Base-by-base conservation (phyloP, 2,797 vertebrate genomes). In the Thamnophis elegans region DNA sequence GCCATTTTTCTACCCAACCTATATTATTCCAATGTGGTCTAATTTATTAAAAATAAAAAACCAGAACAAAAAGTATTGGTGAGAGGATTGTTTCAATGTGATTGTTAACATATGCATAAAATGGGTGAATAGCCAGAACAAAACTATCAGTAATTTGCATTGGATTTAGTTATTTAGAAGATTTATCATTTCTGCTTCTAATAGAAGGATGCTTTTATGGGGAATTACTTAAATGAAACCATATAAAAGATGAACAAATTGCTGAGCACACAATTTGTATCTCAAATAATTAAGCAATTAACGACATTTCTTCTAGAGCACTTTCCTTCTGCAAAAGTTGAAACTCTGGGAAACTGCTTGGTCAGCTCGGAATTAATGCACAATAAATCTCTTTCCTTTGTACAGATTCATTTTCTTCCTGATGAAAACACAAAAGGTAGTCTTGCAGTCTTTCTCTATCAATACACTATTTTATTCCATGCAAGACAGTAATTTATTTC, bases 211-310 rank as follows among this genome's bases (percentile, higher is more conserved):
- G 93, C 94, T 95, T 94, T 92, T 89, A 93, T 0, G 18, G 88
- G 95, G 94, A 96, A 96, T 95, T 96, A 96, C 93, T 97, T 96
- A 94, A 94, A 92, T 91, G 88, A 88, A 94, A 95, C 96, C 95
- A 94, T 93, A 85, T 60, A 92, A 96, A 60, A 91, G 94, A 94
- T 68, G 94, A 97, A 96, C 95, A 97, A 97, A 97, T 95, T 96
- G 95, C 95, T 96, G 94, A 95, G 95, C 96, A 95, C 96, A 95
- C 94, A 96, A 97, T 97, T 97, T 97, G 95, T 95, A 94, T 95
- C 95, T 97, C 97, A 97, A 97, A 97, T 96, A 97, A 97, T 97
- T 96, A 97, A 96, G 96, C 96, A 96, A 97, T 97, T 97, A 97
- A 97, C 93, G 94, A 87, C 95, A 97, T 96, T 97, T 97, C 95